Percentiles rank a stretch among this genome's conserved stretches.
phyloP scores from a whole-genome alignment of 2,888 invertebrate genomes.

The Pandemis cinnamomeana region DNA sequence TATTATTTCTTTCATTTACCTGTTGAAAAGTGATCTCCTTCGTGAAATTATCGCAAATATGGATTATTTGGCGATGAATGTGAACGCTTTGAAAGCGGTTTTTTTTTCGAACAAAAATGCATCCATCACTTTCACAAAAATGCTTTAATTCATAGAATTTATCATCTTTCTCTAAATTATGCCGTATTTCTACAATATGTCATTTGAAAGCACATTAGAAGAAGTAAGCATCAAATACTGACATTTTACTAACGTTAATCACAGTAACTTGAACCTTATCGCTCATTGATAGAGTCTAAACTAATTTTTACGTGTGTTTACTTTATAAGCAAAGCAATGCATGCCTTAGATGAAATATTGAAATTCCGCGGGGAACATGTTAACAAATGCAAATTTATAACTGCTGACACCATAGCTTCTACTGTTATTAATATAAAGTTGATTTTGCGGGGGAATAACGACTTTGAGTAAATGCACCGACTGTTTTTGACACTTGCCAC shows the following conservation, averaged over 20 bases:
- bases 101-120: no score
- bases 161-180: no score
- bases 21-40: no score
- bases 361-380: slow-evolving; percentile 60
- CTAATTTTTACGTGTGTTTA: slow-evolving; percentile 41
- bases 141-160: no score
- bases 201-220: slow-evolving; percentile 41
- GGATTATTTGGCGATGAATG: no score
- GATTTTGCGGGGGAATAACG: slow-evolving; percentile 42
- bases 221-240: slow-evolving; percentile 45
- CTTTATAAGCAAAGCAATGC: slow-evolving; percentile 52
- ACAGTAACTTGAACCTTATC: slow-evolving; percentile 28
- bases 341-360: slow-evolving; percentile 66
- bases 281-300: slow-evolving; percentile 36
- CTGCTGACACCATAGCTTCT: slow-evolving; percentile 35
- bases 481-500: slow-evolving; percentile 68
- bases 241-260: slow-evolving; percentile 42
- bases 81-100: no score
- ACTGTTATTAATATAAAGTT: slow-evolving; percentile 39
- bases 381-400: slow-evolving; percentile 44
- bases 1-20: no score
- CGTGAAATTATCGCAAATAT: no score
- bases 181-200: no score
- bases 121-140: background rate
- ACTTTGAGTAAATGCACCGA: slow-evolving; percentile 44